Evolutionary conservation across 1,140 invertebrate species (phyloP), one percentile per base, ranked within the genome.

Genomic region (Dendrolimus punctatus): DNA sequence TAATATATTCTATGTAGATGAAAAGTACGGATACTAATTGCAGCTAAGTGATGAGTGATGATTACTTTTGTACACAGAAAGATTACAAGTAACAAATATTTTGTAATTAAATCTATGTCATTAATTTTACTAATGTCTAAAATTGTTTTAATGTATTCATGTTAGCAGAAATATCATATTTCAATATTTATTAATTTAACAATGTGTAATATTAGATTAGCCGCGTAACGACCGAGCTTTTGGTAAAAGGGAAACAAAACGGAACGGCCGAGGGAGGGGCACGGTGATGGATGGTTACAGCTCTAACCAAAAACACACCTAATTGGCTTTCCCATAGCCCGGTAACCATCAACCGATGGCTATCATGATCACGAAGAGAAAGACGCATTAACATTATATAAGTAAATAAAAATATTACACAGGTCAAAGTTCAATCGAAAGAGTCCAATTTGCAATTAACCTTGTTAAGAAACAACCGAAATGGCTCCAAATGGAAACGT

Each of bases 301-400:
- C 65, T 71, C 68, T 66, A 58, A 68, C 71, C 66, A 77, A 80
- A 51, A 80, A 76, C 66, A 73, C 64, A 68, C 70, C 73, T 80
- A 80, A 80, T 80, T 80, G 75, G 74, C 73, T 74, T 77, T 73
- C 72, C 69, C 73, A 70, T 74, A 71, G 58, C 63, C 55, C 59
- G 60, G 57, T 52, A 40, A 40, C n/a, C 42, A 52, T 49, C 43
- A 46, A 51, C 45, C 57, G 64, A 64, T 66, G 45, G 51, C 45
- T 57, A 53, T 50, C 54, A 48, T 57, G 44, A 36, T 39, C 55
- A 48, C 51, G 51, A 50, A 49, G 47, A 48, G 38, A 41, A 50
- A 50, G 45, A 40, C 44, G 36, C 40, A 49, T 56, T 51, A 51
- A 46, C 48, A 40, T 55, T 52, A 58, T 48, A 45, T 58, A 58